Base-by-base conservation (phyloP, 2,888 invertebrate species). In the Pantelozetes paolii region DNA sequence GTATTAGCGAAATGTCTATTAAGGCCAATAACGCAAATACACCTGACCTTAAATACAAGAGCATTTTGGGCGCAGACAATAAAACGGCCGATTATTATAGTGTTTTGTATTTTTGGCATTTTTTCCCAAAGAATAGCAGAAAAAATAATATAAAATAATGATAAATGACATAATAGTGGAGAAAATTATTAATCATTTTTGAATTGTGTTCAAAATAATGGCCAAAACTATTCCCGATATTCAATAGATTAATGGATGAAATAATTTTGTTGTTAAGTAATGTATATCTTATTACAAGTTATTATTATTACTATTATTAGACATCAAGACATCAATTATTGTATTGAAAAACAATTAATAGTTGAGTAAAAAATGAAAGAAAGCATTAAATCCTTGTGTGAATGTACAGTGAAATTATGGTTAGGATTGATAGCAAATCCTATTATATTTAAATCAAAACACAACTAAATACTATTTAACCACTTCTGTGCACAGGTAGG, bases 341-440 rank as follows among this genome's bases (percentile, higher is more conserved):
- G 62, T 62, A 62, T 62, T 62, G 62, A 28, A 62, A 62, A 6
- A 62, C 32, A 62, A 62, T 62, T 62, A 62, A 62, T n/a, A n/a
- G n/a, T n/a, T n/a, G n/a, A 32, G 32, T 18, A 54, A 62, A 57
- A 57, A 57, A 57, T 11, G 9, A 26, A 57, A 26, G 20, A 57
- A 26, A n/a, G n/a, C 57, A 23, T 57, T 50, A 50, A 50, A 40
- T 9, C 13, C 40, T 13, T 40, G 50, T 13, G 18, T 9, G 18
- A n/a, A 50, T 13, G 20, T 9, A 20, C 54, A 26, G 26, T 3
- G 9, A 26, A 48, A 48, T 15, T n/a, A 8, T 18, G 5, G 8
- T n/a, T 5, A 48, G 20, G 48, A 8, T 18, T 48, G 3, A 36
- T 11, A 36, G 11, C 11, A 36, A 36, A 5, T 8, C 6, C 36